Evolutionary conservation across 2,113 vertebrate genomes (phyloP), one percentile per base, ranked within the genome.

Genomic region (Pseudorectes ferrugineus): DNA sequence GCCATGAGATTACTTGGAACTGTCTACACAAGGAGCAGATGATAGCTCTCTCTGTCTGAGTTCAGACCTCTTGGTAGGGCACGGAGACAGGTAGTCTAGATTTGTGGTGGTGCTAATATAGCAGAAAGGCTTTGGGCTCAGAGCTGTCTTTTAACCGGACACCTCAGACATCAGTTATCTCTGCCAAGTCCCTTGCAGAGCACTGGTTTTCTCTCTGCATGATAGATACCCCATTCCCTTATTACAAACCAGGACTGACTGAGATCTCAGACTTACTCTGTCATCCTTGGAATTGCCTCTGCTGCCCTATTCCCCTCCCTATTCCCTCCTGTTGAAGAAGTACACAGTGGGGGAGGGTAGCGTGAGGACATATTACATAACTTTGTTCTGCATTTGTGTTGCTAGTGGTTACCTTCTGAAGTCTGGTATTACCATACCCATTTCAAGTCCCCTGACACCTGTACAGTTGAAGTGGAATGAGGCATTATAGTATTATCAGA

Each of bases 341-440:
- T 11, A 51, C 15, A 5, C 15, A 2, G 3, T 65, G 55, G 61
- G 36, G 26, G 24, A 66, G 28, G 11, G 35, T 38, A 59, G 23
- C 0, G 1, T 62, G 33, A 83, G 29, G 38, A 70, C 14, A 3
- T 29, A 35, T 83, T 92, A 21, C 36, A 59, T 26, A 92, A 88
- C 33, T 43, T 84, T 55, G 16, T 25, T 86, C 93, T 94, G 67
- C 43, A 43, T 62, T 61, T 6, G 1, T 23, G 67, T 93, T 95
- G 91, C 88, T 93, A 93, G 46, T 88, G 67, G 74, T 94, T 93
- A 93, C 82, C 55, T 82, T 62, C 82, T 88, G 38, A 83, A 85
- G 26, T 38, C 51, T 93, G 36, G 29, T 79, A 70, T 85, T 85
- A 66, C n/a, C 38, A 40, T 73, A 92, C 6, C 26, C 36, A 23